Evolutionary conservation across 2,113 vertebrate genomes (phyloP), one percentile per base, ranked within the genome.

Genomic region (Geococcyx californianus): DNA sequence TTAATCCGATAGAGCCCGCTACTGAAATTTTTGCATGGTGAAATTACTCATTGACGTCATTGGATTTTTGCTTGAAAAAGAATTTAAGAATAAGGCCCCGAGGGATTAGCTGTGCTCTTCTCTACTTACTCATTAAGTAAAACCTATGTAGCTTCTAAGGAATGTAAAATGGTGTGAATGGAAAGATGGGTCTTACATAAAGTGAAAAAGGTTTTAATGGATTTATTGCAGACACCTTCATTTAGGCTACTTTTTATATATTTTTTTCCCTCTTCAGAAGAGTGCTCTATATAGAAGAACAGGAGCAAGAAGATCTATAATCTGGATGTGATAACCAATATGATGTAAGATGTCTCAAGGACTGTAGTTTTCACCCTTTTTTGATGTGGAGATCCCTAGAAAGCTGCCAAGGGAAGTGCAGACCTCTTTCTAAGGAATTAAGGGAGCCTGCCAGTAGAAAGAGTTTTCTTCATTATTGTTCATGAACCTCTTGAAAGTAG

Each of bases 61-160:
- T 77, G 67, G 67, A 95, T 29, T 90, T 97, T 73, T 94, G 76
- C 58, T 40, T 6, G 3, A 91, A 49, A 56, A 75, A 81, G 40
- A 90, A 60, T 31, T 74, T 87, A 36, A 82, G 87, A 79, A 72
- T 29, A 60, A 87, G 58, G 73, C 49, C 63, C 42, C 16, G 56
- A 76, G 56, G 58, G 78, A 86, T 91, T 72, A 94, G 64, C 62
- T 94, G 44, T 86, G 74, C 64, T 89, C 66, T 84, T 90, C 73
- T 45, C 63, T 90, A 86, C 76, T 67, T 77, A 55, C 11, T 77
- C 25, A 69, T 79, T 92, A 81, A 90, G 66, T 67, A 95, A 94
- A 94, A 82, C 54, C n/a, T 51, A 31, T 82, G 62, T 68, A 84
- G 42, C 47, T 38, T 72, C 59, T 70, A 77, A 74, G 90, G 19